Conservation (phyloP, 2,113 vertebrate genomes). For the Sinocyclocheilus anshuiensis region DNA sequence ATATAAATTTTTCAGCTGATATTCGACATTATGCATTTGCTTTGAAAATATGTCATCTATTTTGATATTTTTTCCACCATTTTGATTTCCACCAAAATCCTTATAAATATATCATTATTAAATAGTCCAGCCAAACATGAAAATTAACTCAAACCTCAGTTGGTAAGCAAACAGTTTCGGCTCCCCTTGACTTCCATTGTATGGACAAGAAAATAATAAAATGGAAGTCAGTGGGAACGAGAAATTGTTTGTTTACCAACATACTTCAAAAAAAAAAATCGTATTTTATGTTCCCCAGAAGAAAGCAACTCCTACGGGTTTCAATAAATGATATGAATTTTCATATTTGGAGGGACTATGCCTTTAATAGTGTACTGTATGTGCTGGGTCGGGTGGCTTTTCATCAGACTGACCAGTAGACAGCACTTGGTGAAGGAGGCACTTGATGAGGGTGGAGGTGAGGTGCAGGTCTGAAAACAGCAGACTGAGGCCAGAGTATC, state of each 20-base stretch:
- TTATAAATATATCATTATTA: neutral
- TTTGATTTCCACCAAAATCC: neutral
- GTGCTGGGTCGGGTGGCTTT: neutral
- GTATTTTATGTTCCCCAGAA: too few relatives aligned
- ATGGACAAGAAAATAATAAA: too few relatives aligned
- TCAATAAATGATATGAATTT: too few relatives aligned
- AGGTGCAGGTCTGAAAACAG: constrained; percentile 85
- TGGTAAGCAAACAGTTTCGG: too few relatives aligned
- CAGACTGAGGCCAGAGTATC: constrained; percentile 90
- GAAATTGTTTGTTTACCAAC: too few relatives aligned
- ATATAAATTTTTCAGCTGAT: neutral
- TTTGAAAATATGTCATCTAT: neutral
- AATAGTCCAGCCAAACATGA: too few relatives aligned
- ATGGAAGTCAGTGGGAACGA: too few relatives aligned
- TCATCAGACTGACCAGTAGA: constrained; percentile 80
- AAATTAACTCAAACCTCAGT: too few relatives aligned
- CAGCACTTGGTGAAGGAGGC: constrained; percentile 90
- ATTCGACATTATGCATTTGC: neutral
- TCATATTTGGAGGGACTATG: neutral
- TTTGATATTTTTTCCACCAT: neutral
- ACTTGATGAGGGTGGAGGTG: constrained; percentile 84
- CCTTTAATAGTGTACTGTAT: neutral
- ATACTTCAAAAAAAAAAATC: too few relatives aligned
- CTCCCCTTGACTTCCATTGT: too few relatives aligned
- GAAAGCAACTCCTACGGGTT: too few relatives aligned